Percentiles rank a stretch among this genome's conserved stretches.
Evolutionary conservation across 2,888 invertebrate genomes (phyloP).

Genomic region (Meta bourneti): DNA sequence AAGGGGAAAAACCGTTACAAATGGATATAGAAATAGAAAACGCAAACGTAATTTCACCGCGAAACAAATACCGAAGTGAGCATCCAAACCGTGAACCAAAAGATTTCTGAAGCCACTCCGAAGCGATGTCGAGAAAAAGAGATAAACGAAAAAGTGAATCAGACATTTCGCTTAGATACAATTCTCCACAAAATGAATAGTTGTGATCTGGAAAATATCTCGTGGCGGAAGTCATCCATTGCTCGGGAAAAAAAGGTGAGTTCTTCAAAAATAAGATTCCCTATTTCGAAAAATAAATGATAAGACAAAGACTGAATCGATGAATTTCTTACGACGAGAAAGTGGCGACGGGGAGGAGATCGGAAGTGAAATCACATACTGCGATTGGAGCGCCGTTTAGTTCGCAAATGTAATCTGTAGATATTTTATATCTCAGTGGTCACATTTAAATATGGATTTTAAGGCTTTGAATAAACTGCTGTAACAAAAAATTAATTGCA

Average conservation of each 20-base stretch:
- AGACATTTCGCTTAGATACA: conserved; percentile 52
- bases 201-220: conserved; percentile 55
- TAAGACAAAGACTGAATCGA: conserved; percentile 45
- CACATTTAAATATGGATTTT: no score
- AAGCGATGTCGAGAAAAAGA: conserved; percentile 41
- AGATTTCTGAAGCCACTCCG: conserved; percentile 8
- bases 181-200: conserved; percentile 54
- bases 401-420: background rate
- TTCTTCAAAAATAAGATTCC: conserved; percentile 31
- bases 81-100: conserved; percentile 24
- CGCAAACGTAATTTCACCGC: conserved; percentile 38
- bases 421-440: no score
- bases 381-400: background rate
- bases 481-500: no score
- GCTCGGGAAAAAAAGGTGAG: conserved; percentile 9
- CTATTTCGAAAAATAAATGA: conserved; percentile 55
- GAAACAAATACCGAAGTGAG: conserved; percentile 18
- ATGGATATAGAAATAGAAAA: conserved; percentile 5
- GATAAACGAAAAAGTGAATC: conserved; percentile 57
- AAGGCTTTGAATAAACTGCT: no score
- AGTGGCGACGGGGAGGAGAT: conserved; percentile 1
- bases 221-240: conserved; percentile 33
- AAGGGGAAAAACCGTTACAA: background rate
- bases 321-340: conserved; percentile 11
- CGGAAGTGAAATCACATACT: background rate